phyloP scores from a whole-genome alignment of 1,140 invertebrate genomes.

The Neocloeon triangulifer region DNA sequence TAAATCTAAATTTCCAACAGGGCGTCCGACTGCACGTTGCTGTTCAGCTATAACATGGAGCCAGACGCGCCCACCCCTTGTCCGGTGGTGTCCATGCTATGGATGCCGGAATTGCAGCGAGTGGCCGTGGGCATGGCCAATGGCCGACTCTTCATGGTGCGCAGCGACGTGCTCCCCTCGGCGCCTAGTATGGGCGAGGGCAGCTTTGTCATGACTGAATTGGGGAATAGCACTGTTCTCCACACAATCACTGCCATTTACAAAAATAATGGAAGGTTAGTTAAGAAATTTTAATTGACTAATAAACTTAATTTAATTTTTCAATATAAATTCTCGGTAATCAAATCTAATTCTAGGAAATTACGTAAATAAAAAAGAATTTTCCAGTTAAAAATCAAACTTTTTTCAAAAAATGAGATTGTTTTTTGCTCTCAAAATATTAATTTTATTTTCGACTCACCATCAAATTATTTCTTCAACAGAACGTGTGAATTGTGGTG shows the following conservation, averaged over 20 bases:
- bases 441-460: constrained; percentile 1
- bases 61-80: constrained; percentile 21
- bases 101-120: constrained; percentile 34
- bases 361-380: no score
- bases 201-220: constrained; percentile 51
- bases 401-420: no score
- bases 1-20: constrained; percentile 18
- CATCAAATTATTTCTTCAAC: constrained; percentile 7
- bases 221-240: constrained; percentile 26
- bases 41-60: constrained; percentile 27
- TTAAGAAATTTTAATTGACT: not conserved
- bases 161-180: constrained; percentile 29
- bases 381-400: no score
- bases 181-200: constrained; percentile 37
- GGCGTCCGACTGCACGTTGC: constrained; percentile 22
- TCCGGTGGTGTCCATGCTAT: constrained; percentile 35
- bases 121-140: constrained; percentile 49
- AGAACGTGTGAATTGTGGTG: constrained; percentile 45
- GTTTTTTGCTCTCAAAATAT: not conserved
- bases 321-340: not conserved
- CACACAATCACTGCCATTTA: constrained; percentile 28
- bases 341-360: not conserved
- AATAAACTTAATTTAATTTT: not conserved
- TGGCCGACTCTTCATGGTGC: constrained; percentile 50
- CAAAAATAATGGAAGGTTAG: constrained; percentile 18